Evolutionary conservation across 2,797 vertebrate genomes (phyloP).

Genomic region (Pelobates cultripes): DNA sequence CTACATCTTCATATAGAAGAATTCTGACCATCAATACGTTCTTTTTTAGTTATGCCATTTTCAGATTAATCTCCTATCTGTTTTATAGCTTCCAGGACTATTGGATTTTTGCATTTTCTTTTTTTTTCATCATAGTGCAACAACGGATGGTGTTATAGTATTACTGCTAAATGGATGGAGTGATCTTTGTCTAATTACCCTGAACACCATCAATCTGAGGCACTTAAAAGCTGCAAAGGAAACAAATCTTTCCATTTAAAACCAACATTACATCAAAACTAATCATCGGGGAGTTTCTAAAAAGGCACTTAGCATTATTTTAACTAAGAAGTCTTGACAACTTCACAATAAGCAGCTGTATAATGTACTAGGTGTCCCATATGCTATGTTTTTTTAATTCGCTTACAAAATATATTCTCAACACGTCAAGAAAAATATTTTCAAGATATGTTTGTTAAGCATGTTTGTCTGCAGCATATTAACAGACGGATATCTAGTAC

Average conservation of each 20-base stretch:
- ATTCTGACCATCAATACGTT: conserved; percentile 16
- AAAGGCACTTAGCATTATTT: conserved; percentile 53
- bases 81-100: conserved; percentile 25
- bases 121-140: conserved; percentile 24
- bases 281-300: conserved; percentile 55
- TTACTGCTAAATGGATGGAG: conserved; percentile 54
- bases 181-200: conserved; percentile 52
- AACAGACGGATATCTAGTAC: too few species aligned
- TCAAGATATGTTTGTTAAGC: neutral
- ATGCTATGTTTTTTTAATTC: conserved; percentile 29
- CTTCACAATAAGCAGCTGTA: conserved; percentile 47
- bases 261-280: conserved; percentile 51
- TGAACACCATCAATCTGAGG: conserved; percentile 51
- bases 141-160: conserved; percentile 38
- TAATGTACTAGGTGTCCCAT: conserved; percentile 39
- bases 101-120: conserved; percentile 6
- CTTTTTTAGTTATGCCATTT: conserved; percentile 43
- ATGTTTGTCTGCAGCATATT: neutral
- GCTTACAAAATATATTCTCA: conserved; percentile 14
- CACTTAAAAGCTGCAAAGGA: conserved; percentile 52
- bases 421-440: neutral
- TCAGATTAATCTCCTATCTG: conserved; percentile 31
- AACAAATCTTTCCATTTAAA: conserved; percentile 51
- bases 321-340: conserved; percentile 39
- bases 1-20: neutral